These are phyloP conservation scores for Limnodromus scolopaceus DNA, from an alignment of 2,797 vertebrate genomes.

Conservation along the genomic window DNA sequence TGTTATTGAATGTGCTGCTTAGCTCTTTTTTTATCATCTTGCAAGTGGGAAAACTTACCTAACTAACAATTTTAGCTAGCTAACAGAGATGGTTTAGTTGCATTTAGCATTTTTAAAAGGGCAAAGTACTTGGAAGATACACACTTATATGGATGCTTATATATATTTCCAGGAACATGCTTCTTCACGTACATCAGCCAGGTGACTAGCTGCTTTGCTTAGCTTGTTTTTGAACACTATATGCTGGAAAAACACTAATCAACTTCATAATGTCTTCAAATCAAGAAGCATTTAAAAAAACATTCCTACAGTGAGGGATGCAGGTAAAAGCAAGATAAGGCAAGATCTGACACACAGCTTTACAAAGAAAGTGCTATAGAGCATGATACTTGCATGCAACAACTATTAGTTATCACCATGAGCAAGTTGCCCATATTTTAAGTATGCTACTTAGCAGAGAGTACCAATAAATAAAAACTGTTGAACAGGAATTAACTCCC, in stretches of 20 bases:
- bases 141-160: background rate
- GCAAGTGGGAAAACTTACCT: background rate
- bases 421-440: background rate
- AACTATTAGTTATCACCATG: background rate
- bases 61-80: background rate
- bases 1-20: background rate
- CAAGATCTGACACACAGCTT: background rate
- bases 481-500: background rate
- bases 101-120: slow-evolving; percentile 40
- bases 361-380: background rate
- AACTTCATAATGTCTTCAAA: background rate
- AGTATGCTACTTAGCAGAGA: background rate
- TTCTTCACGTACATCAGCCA: background rate
- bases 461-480: background rate
- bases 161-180: background rate
- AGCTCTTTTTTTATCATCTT: background rate
- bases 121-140: slow-evolving; percentile 24
- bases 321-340: background rate
- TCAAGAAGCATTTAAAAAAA: background rate
- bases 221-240: background rate
- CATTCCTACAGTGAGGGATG: background rate
- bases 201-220: slow-evolving; percentile 11
- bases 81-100: slow-evolving; percentile 4
- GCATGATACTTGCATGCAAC: background rate
- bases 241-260: background rate